Evolutionary conservation across 2,888 invertebrate genomes (phyloP).

Genomic region (Laspeyria flexula): DNA sequence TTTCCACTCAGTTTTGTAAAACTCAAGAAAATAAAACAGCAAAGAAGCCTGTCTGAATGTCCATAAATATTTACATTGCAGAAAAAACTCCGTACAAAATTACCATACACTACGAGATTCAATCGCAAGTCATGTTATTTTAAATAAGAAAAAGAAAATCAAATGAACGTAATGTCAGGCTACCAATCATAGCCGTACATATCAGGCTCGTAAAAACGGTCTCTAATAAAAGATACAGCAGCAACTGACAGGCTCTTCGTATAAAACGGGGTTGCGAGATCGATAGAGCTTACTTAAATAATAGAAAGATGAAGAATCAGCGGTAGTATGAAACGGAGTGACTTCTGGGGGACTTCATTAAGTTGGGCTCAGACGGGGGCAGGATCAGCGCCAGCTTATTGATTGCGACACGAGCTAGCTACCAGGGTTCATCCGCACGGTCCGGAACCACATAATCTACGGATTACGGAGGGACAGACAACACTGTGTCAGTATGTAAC

Average conservation of each 20-base stretch:
- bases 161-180: slow-evolving; percentile 23
- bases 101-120: slow-evolving; percentile 19
- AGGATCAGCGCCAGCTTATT: slow-evolving; percentile 57
- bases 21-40: slow-evolving; percentile 9
- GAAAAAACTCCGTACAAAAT: slow-evolving; percentile 21
- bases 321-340: slow-evolving; percentile 16
- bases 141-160: slow-evolving; percentile 30
- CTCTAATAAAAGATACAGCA: slow-evolving; percentile 26
- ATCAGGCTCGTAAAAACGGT: slow-evolving; percentile 26
- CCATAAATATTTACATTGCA: slow-evolving; percentile 18
- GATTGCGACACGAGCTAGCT: slow-evolving; percentile 52
- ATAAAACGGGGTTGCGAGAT: slow-evolving; percentile 26
- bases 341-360: slow-evolving; percentile 59
- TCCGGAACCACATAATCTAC: slow-evolving; percentile 56
- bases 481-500: slow-evolving; percentile 49
- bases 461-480: slow-evolving; percentile 58
- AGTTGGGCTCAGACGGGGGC: slow-evolving; percentile 62
- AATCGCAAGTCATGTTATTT: slow-evolving; percentile 22
- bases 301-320: slow-evolving; percentile 36
- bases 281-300: slow-evolving; percentile 37
- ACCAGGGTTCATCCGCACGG: slow-evolving; percentile 43
- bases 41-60: slow-evolving; percentile 2
- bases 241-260: slow-evolving; percentile 17
- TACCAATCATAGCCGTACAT: slow-evolving; percentile 29
- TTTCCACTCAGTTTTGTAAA: background rate